Conservation (phyloP, 2,797 vertebrate species). For the Myripristis jacobus region DNA sequence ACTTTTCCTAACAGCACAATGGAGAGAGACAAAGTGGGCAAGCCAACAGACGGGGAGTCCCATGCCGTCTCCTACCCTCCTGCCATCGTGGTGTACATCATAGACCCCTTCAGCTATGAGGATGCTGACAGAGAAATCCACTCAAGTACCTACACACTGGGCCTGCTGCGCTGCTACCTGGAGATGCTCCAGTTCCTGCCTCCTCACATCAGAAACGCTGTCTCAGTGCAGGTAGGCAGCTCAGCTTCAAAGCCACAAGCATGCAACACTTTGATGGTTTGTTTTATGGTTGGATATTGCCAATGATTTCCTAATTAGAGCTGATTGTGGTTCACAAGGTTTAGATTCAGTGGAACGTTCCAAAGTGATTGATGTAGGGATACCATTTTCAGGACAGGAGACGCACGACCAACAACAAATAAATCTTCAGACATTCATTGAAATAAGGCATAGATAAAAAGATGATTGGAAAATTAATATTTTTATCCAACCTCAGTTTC, state of each 20-base stretch:
- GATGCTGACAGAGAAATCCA: slow-evolving; percentile 87
- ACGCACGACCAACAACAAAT: no score
- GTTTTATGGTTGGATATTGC: no score
- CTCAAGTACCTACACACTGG: slow-evolving; percentile 92
- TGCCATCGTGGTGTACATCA: slow-evolving; percentile 96
- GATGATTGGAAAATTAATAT: no score
- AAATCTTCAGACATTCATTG: no score
- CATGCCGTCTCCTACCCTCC: slow-evolving; percentile 95
- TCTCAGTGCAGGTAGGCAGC: slow-evolving; percentile 89
- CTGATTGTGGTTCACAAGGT: no score
- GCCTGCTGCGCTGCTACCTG: slow-evolving; percentile 93
- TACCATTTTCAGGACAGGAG: no score
- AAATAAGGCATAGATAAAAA: no score
- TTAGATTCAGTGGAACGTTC: no score
- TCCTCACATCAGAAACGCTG: slow-evolving; percentile 91
- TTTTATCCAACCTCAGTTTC: no score
- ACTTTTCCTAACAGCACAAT: slow-evolving; percentile 88
- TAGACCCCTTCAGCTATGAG: slow-evolving; percentile 97
- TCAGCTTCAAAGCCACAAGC: not conserved
- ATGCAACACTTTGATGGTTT: not conserved
- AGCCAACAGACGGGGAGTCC: slow-evolving; percentile 97
- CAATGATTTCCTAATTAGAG: no score
- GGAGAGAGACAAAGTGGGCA: slow-evolving; percentile 98
- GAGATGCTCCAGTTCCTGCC: slow-evolving; percentile 95
- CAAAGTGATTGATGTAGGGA: no score